Percentiles rank a stretch among this genome's conserved stretches.
Conservation (phyloP, 92 coral and sea anemone genomes). For the Montipora capitata region DNA sequence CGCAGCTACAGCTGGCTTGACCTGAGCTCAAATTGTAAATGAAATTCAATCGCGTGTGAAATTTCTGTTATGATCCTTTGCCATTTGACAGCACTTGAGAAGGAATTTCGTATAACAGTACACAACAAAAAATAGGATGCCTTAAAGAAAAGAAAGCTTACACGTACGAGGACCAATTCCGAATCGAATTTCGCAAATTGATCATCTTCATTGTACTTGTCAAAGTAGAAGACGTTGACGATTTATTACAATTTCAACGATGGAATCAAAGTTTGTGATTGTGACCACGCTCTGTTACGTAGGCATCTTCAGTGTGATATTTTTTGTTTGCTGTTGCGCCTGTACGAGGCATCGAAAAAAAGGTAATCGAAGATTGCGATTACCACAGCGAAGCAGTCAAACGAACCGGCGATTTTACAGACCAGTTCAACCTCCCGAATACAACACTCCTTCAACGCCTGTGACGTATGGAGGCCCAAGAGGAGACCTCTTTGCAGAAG, state of each 20-base stretch:
- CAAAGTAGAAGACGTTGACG: too few species aligned
- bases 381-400: slow-evolving; percentile 35
- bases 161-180: not conserved
- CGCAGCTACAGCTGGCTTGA: slow-evolving; percentile 9
- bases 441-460: slow-evolving; percentile 40
- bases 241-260: slow-evolving; percentile 48
- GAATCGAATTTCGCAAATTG: not conserved
- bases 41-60: not conserved
- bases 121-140: not conserved
- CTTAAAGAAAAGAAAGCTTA: too few species aligned
- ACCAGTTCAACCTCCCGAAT: slow-evolving; percentile 43
- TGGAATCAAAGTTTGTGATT: slow-evolving; percentile 83
- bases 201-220: not conserved
- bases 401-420: slow-evolving; percentile 65
- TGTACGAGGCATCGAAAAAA: slow-evolving; percentile 82
- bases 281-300: slow-evolving; percentile 91
- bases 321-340: slow-evolving; percentile 91
- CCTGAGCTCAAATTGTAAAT: not conserved
- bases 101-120: not conserved
- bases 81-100: not conserved
- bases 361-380: slow-evolving; percentile 45
- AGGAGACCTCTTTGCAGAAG: slow-evolving; percentile 27
- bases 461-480: slow-evolving; percentile 10
- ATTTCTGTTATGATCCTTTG: not conserved
- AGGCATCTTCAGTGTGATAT: slow-evolving; percentile 79